These are phyloP conservation scores for Nerophis ophidion DNA, from an alignment of 2,113 vertebrate species.

Conservation along the genomic window DNA sequence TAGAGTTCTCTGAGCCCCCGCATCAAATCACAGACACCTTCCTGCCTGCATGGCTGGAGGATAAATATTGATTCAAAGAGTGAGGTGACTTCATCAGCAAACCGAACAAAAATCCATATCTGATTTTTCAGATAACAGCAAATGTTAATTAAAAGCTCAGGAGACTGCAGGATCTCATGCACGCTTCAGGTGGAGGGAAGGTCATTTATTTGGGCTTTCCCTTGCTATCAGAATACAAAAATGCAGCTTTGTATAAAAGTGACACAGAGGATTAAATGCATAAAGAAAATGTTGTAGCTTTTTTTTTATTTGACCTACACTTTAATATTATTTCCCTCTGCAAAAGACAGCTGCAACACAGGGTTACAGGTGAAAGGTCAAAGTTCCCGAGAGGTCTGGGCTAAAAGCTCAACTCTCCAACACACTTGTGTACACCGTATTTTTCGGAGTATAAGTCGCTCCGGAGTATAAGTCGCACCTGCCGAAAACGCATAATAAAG, in stretches of 20 bases:
- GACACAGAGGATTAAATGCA: slow-evolving; percentile 3
- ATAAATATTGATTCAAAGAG: slow-evolving; percentile 59
- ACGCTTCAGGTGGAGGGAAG: slow-evolving; percentile 35
- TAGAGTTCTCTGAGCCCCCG: slow-evolving; percentile 44
- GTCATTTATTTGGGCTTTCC: slow-evolving; percentile 30
- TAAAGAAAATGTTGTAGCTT: background rate
- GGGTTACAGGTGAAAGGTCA: slow-evolving; percentile 57
- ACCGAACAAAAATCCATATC: slow-evolving; percentile 54
- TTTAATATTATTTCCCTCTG: background rate
- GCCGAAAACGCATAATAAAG: too few relatives aligned
- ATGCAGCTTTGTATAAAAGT: background rate
- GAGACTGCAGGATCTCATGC: slow-evolving; percentile 22
- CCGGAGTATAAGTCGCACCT: too few relatives aligned
- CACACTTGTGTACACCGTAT: slow-evolving; percentile 38
- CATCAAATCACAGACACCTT: slow-evolving; percentile 56
- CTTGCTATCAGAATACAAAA: slow-evolving; percentile 7
- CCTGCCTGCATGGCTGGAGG: slow-evolving; percentile 43
- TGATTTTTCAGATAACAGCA: slow-evolving; percentile 55
- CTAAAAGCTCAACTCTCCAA: slow-evolving; percentile 51
- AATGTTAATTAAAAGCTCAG: slow-evolving; percentile 64
- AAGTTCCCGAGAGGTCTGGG: slow-evolving; percentile 45
- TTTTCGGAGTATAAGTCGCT: too few relatives aligned
- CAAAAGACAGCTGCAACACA: slow-evolving; percentile 46
- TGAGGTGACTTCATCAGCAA: slow-evolving; percentile 45
- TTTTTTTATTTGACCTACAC: background rate